phyloP scores from a whole-genome alignment of 2,888 invertebrate species.

The Synergus laeviventris region DNA sequence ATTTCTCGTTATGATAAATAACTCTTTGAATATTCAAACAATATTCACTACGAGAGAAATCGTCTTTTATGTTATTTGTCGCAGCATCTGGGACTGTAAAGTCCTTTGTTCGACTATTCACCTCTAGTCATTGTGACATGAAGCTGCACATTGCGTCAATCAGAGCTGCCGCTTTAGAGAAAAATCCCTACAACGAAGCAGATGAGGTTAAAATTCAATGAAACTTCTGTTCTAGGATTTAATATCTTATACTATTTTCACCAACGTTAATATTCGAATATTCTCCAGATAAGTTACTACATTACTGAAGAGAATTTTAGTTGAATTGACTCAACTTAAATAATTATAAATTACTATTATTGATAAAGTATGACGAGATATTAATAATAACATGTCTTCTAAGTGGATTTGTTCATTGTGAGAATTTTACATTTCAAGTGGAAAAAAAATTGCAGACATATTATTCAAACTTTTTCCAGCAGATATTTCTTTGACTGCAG shows the following conservation, averaged over 20 bases:
- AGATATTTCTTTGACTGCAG: background rate
- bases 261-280: background rate
- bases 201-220: constrained; percentile 36
- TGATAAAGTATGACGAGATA: background rate
- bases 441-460: background rate
- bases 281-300: background rate
- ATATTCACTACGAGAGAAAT: background rate
- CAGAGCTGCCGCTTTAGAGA: constrained; percentile 17
- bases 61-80: constrained; percentile 15
- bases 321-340: background rate
- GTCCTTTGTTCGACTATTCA: constrained; percentile 32
- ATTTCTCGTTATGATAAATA: background rate
- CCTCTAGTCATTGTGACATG: constrained; percentile 19
- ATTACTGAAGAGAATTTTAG: too few relatives aligned
- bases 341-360: background rate
- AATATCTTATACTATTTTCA: constrained; percentile 9
- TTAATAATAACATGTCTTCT: background rate
- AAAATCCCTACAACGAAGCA: constrained; percentile 24
- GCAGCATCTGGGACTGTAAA: constrained; percentile 1
- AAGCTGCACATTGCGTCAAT: constrained; percentile 33
- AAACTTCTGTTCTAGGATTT: constrained; percentile 23
- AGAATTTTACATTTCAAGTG: background rate
- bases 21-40: constrained; percentile 10
- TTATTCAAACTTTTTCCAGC: background rate
- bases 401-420: background rate